These are phyloP conservation scores for Ephestia elutella DNA, from an alignment of 1,140 invertebrate genomes.

Conservation along the genomic window DNA sequence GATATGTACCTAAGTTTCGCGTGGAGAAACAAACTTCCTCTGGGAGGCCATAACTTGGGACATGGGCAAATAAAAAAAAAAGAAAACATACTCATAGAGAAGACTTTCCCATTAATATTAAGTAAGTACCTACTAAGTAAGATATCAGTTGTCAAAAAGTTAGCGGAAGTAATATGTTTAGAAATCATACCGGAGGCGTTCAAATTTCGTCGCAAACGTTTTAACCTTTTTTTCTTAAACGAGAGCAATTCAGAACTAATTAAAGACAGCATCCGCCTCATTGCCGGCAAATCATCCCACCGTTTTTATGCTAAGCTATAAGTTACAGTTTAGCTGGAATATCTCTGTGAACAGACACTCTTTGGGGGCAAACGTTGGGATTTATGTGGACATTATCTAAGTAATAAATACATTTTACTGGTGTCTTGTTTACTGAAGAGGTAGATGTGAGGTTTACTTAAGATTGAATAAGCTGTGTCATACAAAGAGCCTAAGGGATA, in stretches of 20 bases:
- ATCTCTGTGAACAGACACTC: conserved; percentile 9
- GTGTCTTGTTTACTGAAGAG: too few relatives aligned
- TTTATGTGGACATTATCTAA: not conserved
- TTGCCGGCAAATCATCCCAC: conserved; percentile 57
- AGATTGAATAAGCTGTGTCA: too few relatives aligned
- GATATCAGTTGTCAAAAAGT: not conserved
- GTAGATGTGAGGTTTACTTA: too few relatives aligned
- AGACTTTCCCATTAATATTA: too few relatives aligned
- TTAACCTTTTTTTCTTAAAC: conserved; percentile 19
- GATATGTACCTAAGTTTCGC: too few relatives aligned
- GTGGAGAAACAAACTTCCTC: too few relatives aligned
- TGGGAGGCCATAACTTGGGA: too few relatives aligned
- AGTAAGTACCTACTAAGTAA: too few relatives aligned
- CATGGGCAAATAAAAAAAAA: too few relatives aligned
- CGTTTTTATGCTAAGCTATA: conserved; percentile 52
- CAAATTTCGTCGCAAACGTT: not conserved
- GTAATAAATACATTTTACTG: too few relatives aligned
- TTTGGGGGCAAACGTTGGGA: not conserved
- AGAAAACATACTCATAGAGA: too few relatives aligned
- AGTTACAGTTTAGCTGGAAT: conserved; percentile 50
- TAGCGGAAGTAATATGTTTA: not conserved
- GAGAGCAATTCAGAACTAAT: conserved; percentile 57
- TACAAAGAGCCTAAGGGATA: too few relatives aligned
- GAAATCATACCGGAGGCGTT: not conserved
- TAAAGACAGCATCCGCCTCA: conserved; percentile 62